These are phyloP conservation scores for Rhagophthalmus giganteus DNA, from an alignment of 2,888 invertebrate genomes.

Conservation along the genomic window DNA sequence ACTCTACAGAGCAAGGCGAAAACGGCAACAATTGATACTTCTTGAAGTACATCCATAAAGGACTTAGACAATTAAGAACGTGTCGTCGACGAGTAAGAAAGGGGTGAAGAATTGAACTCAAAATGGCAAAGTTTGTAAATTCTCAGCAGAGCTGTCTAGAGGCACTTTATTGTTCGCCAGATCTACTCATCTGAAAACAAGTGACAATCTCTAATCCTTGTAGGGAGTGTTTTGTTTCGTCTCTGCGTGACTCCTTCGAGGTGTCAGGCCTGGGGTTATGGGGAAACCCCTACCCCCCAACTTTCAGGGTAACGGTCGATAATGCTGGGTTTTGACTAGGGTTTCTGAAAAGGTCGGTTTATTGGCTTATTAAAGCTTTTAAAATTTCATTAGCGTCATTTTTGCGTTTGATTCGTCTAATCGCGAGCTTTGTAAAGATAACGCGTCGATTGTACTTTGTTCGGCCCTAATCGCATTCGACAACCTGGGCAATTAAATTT, in stretches of 20 bases:
- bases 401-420: slow-evolving; percentile 4
- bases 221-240: slow-evolving; percentile 49
- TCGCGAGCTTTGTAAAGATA: slow-evolving; percentile 9
- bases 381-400: slow-evolving; percentile 23
- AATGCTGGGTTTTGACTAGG: slow-evolving; percentile 47
- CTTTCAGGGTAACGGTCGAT: slow-evolving; percentile 43
- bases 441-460: no score
- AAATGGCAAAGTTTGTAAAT: slow-evolving; percentile 47
- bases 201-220: slow-evolving; percentile 50
- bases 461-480: no score
- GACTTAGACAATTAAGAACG: slow-evolving; percentile 33
- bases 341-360: slow-evolving; percentile 47
- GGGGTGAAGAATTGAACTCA: slow-evolving; percentile 33
- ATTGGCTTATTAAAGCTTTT: slow-evolving; percentile 48
- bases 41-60: slow-evolving; percentile 28
- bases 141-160: slow-evolving; percentile 40
- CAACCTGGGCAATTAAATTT: no score
- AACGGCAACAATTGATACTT: slow-evolving; percentile 29
- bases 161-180: slow-evolving; percentile 46
- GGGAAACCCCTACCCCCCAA: slow-evolving; percentile 33
- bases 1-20: slow-evolving; percentile 13
- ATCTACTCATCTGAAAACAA: slow-evolving; percentile 49
- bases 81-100: slow-evolving; percentile 22
- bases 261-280: slow-evolving; percentile 41
- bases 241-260: slow-evolving; percentile 48